These are phyloP conservation scores for Eledone cirrhosa DNA, from an alignment of 2,888 invertebrate genomes.

Conservation along the genomic window DNA sequence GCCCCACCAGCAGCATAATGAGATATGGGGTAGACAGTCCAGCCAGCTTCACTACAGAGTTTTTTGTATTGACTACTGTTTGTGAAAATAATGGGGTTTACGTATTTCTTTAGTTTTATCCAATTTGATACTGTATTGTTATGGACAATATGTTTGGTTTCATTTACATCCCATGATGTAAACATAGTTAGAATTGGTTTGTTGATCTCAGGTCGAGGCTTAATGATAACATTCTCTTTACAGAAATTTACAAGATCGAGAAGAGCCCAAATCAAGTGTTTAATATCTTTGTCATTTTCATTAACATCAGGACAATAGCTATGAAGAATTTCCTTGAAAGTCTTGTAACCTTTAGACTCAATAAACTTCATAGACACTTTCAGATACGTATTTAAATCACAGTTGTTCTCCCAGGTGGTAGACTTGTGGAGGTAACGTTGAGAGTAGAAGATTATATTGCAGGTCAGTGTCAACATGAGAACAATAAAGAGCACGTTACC, in stretches of 20 bases:
- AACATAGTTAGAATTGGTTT: conserved; percentile 33
- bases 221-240: background rate
- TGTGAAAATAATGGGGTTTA: conserved; percentile 42
- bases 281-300: conserved; percentile 5
- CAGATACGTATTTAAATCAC: conserved; percentile 20
- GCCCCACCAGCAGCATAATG: conserved; percentile 33
- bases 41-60: conserved; percentile 35
- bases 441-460: conserved; percentile 22
- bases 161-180: conserved; percentile 31
- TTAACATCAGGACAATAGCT: background rate
- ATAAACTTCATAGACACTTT: conserved; percentile 29
- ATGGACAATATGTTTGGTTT: conserved; percentile 40
- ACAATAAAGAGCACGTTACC: conserved; percentile 35
- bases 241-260: conserved; percentile 9
- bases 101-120: conserved; percentile 38
- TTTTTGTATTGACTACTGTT: conserved; percentile 36
- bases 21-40: conserved; percentile 37
- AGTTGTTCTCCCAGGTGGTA: background rate
- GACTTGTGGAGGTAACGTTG: background rate
- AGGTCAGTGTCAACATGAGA: conserved; percentile 21
- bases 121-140: conserved; percentile 44
- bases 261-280: conserved; percentile 17
- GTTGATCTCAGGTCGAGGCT: background rate
- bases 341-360: background rate
- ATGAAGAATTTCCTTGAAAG: conserved; percentile 15